phyloP scores from a whole-genome alignment of 2,888 invertebrate species.

The Phortica magna region DNA sequence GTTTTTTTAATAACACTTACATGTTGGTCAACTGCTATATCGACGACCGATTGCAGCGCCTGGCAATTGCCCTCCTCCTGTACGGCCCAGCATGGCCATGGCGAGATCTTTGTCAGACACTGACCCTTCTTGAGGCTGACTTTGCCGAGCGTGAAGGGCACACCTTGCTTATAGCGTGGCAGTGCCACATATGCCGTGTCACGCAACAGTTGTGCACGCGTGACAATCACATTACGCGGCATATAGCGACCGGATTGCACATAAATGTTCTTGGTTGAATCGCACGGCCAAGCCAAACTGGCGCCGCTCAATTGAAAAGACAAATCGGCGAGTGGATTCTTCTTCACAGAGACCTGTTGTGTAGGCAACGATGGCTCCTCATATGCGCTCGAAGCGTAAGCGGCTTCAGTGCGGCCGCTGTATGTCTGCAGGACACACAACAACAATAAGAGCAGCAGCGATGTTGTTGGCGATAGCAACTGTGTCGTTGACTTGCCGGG shows the following conservation, averaged over 20 bases:
- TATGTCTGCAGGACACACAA: background rate
- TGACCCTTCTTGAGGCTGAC: conserved; percentile 79
- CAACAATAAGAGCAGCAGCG: background rate
- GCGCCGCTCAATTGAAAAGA: conserved; percentile 76
- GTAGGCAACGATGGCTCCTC: conserved; percentile 38
- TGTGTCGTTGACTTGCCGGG: background rate
- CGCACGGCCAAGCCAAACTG: conserved; percentile 80
- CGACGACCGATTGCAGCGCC: conserved; percentile 85
- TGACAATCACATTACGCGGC: conserved; percentile 81
- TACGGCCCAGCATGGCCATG: conserved; percentile 84
- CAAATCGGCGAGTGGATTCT: conserved; percentile 67
- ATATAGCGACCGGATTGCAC: conserved; percentile 80
- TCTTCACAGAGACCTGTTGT: conserved; percentile 53
- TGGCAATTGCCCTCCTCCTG: conserved; percentile 85
- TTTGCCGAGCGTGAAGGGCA: conserved; percentile 81
- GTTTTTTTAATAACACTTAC: conserved; percentile 64
- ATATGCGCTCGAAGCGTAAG: conserved; percentile 35
- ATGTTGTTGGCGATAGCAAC: background rate
- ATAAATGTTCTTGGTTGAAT: conserved; percentile 81
- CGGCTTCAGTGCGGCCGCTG: background rate
- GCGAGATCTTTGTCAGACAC: conserved; percentile 80
- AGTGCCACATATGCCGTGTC: conserved; percentile 81
- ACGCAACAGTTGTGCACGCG: conserved; percentile 81
- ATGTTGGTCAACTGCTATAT: conserved; percentile 82
- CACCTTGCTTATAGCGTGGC: conserved; percentile 82